phyloP scores from a whole-genome alignment of 2,888 invertebrate genomes.

The Ariolimax columbianus region DNA sequence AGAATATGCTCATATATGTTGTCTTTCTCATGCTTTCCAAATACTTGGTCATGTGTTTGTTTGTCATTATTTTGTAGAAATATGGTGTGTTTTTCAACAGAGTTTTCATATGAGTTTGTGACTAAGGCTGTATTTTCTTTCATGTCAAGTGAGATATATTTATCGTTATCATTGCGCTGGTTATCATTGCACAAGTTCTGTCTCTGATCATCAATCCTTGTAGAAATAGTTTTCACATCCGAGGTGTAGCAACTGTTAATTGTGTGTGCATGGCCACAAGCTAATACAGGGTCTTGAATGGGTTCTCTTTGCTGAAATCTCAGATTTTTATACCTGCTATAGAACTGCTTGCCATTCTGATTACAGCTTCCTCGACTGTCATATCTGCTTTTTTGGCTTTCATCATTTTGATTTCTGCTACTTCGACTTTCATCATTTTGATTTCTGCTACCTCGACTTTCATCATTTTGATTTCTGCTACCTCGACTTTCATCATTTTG shows the following conservation, averaged over 20 bases:
- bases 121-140: not conserved
- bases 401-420: not conserved
- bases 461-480: too few relatives aligned
- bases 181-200: not conserved
- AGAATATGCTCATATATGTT: conserved; percentile 9
- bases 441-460: not conserved
- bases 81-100: not conserved
- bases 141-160: not conserved
- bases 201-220: not conserved
- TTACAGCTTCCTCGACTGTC: not conserved
- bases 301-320: not conserved
- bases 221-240: not conserved
- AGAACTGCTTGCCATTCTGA: not conserved
- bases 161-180: not conserved
- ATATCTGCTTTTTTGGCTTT: not conserved
- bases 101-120: not conserved
- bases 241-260: not conserved
- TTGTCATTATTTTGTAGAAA: not conserved
- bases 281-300: not conserved
- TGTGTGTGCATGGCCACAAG: not conserved
- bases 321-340: not conserved
- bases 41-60: not conserved
- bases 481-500: too few relatives aligned
- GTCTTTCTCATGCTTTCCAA: not conserved
- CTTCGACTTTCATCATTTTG: not conserved